phyloP scores from a whole-genome alignment of 64 coral and sea anemone genomes.

The Orbicella faveolata region DNA sequence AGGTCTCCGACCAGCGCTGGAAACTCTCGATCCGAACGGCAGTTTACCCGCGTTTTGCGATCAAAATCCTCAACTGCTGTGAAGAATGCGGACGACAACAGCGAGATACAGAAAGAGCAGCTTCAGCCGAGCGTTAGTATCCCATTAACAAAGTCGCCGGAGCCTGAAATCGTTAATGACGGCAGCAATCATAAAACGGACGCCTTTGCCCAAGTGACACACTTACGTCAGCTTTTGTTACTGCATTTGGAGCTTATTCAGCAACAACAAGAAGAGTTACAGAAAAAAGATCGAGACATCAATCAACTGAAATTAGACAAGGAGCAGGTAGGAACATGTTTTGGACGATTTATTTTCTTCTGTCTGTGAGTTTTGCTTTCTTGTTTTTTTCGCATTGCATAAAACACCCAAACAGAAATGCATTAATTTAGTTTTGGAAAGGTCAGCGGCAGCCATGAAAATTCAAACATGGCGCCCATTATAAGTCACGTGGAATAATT shows the following conservation, averaged over 20 bases:
- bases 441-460: constrained; percentile 57
- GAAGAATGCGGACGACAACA: constrained; percentile 54
- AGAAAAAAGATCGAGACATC: constrained; percentile 89
- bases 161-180: constrained; percentile 46
- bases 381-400: background rate
- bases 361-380: background rate
- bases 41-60: constrained; percentile 75
- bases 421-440: constrained; percentile 53
- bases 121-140: constrained; percentile 18
- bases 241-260: constrained; percentile 98
- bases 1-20: constrained; percentile 53
- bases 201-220: constrained; percentile 74
- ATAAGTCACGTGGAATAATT: constrained; percentile 39
- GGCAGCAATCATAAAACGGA: constrained; percentile 86
- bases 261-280: constrained; percentile 94
- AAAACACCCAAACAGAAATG: constrained; percentile 24
- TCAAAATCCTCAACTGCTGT: constrained; percentile 71
- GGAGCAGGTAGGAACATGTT: constrained; percentile 79
- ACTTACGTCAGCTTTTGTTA: constrained; percentile 89
- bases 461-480: constrained; percentile 77
- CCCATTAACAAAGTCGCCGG: constrained; percentile 41
- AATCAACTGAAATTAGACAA: constrained; percentile 94
- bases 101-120: constrained; percentile 42
- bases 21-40: constrained; percentile 80
- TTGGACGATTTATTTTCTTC: background rate